These are phyloP conservation scores for Lophotis ruficrista DNA, from an alignment of 2,113 vertebrate genomes.

Conservation along the genomic window DNA sequence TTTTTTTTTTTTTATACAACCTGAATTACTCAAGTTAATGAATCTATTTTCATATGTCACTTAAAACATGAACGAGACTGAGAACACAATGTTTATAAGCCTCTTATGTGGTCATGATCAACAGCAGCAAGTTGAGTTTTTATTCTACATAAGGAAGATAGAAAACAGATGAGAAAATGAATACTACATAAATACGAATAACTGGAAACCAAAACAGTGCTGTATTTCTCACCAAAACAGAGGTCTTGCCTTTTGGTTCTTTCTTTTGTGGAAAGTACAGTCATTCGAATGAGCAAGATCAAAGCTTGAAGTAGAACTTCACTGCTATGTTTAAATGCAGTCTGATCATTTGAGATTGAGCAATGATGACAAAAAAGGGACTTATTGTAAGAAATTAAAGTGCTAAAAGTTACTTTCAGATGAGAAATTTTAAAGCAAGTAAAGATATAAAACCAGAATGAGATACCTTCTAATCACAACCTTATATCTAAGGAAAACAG, in stretches of 20 bases:
- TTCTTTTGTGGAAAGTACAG: neutral
- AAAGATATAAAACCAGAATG: neutral
- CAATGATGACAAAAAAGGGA: neutral
- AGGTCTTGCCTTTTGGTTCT: neutral
- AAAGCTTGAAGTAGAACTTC: neutral
- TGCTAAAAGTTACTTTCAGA: neutral
- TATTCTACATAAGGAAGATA: neutral
- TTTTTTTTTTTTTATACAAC: neutral
- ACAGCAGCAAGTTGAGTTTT: neutral
- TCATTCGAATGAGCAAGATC: neutral
- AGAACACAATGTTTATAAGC: neutral
- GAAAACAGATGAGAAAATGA: neutral
- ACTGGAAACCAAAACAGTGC: neutral
- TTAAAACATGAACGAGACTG: neutral
- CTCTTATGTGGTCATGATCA: neutral
- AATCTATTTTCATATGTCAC: neutral
- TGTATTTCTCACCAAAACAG: neutral
- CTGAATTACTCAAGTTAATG: neutral
- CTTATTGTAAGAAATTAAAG: neutral
- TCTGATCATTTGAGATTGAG: neutral
- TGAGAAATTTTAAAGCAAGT: rapidly evolving
- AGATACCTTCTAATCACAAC: neutral
- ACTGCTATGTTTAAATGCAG: neutral
- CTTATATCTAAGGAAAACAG: neutral
- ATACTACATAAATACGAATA: neutral